Base-by-base conservation (phyloP, 2,113 vertebrate species). In the Pyrgilauda ruficollis region DNA sequence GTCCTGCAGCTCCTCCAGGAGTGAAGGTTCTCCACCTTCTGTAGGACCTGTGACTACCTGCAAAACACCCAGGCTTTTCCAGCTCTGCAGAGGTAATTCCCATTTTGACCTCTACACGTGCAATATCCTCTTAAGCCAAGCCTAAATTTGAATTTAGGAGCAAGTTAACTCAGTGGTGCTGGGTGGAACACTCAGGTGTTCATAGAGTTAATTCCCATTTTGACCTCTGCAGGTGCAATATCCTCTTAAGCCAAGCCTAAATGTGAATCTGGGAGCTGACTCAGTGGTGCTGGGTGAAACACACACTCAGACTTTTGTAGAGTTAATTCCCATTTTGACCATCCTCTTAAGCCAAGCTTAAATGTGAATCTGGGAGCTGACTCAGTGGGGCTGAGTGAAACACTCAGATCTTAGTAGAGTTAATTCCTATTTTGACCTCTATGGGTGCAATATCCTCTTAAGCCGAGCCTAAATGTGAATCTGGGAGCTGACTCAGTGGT, bases 181-280 rank as follows among this genome's bases (percentile, higher is more conserved):
- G 66, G 46, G n/a, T 47, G 8, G 19, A 44, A 8, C 47, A 37
- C 19, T 50, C 19, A 17, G 35, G 12, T 53, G 15, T 41, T 13
- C 10, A 35, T 19, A 39, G 47, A 39, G 20, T 5, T 39, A 17
- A 70, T 47, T 33, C 15, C 11, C 17, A 9, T 35, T 58, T 62
- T 37, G 7, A 17, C 8, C 4, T 28, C 1, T 6, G 4, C 15
- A 9, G 15, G 14, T 37, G 33, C 9, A 24, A 2, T 5, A 27
- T 22, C 14, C 17, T 64, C 26, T 24, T 33, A 17, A 55, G 27
- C 33, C 7, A 12, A 30, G 43, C 5, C 23, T 37, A 37, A 31
- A 22, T 12, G 28, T 12, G 46, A 7, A 3, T 50, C 15, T 26
- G 2, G n/a, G 22, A 7, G 43, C 16, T 61, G 43, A 24, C 20